These are phyloP conservation scores for Progne subis DNA, from an alignment of 2,113 vertebrate genomes.

Conservation along the genomic window DNA sequence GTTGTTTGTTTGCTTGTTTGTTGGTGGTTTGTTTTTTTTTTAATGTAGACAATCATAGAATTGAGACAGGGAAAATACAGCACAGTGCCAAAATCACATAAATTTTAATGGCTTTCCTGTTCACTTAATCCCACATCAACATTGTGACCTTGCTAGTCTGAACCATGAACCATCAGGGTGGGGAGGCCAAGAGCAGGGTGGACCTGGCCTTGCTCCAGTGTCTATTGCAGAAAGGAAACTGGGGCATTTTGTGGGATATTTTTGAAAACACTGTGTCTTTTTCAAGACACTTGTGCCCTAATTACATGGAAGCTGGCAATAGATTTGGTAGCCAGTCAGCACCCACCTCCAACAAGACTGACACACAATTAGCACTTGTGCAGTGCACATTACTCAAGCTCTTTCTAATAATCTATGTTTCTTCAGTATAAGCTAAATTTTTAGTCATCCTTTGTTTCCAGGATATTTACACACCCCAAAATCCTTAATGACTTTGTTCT, in stretches of 20 bases:
- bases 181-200: constrained; percentile 61
- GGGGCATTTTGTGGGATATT: background rate
- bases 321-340: background rate
- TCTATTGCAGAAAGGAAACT: constrained; percentile 23
- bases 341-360: background rate
- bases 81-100: constrained; percentile 56
- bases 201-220: constrained; percentile 47
- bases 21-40: background rate
- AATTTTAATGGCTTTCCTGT: constrained; percentile 71
- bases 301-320: background rate
- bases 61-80: constrained; percentile 50
- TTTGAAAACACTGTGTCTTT: constrained; percentile 21
- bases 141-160: constrained; percentile 36
- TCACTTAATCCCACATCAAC: constrained; percentile 65
- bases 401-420: background rate
- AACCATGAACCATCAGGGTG: constrained; percentile 54
- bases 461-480: background rate
- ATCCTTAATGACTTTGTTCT: background rate
- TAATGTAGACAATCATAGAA: background rate
- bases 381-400: background rate
- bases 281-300: background rate
- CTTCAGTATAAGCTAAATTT: background rate
- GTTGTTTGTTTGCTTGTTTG: too few species aligned
- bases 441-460: background rate
- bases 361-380: background rate